Evolutionary conservation across 2,113 vertebrate species (phyloP).

Genomic region (Pollachius pollachius): DNA sequence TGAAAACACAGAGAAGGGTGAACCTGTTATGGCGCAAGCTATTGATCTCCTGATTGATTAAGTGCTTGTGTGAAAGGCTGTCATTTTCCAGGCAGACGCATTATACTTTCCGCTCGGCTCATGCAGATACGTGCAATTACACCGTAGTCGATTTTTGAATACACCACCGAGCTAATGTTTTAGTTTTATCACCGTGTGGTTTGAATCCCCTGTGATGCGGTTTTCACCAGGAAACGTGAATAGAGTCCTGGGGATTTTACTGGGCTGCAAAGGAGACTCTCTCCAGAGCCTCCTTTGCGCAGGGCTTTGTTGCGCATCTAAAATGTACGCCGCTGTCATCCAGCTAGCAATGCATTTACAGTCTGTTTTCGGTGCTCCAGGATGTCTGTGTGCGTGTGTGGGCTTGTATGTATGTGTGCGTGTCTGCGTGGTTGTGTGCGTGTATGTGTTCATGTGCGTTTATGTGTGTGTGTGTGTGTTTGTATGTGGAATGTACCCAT

Average conservation of each 20-base stretch:
- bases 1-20: slow-evolving; percentile 50
- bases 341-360: slow-evolving; percentile 36
- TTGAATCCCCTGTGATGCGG: no score
- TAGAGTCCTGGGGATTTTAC: no score
- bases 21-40: slow-evolving; percentile 41
- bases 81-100: slow-evolving; percentile 47
- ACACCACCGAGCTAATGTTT: no score
- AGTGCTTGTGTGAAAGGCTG: slow-evolving; percentile 45
- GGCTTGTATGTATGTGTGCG: no score
- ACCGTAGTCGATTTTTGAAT: not conserved
- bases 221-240: no score
- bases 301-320: no score
- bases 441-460: no score
- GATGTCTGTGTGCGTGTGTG: slow-evolving; percentile 5
- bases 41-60: slow-evolving; percentile 62
- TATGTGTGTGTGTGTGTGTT: no score
- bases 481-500: slow-evolving; percentile 20
- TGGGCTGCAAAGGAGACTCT: no score
- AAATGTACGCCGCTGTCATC: not conserved
- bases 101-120: slow-evolving; percentile 21
- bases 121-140: slow-evolving; percentile 30
- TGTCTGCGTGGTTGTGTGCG: no score
- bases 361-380: slow-evolving; percentile 38
- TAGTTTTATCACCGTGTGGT: no score
- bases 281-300: no score